Evolutionary conservation across 2,888 invertebrate species (phyloP).

Genomic region (Caenorhabditis doughertyi): DNA sequence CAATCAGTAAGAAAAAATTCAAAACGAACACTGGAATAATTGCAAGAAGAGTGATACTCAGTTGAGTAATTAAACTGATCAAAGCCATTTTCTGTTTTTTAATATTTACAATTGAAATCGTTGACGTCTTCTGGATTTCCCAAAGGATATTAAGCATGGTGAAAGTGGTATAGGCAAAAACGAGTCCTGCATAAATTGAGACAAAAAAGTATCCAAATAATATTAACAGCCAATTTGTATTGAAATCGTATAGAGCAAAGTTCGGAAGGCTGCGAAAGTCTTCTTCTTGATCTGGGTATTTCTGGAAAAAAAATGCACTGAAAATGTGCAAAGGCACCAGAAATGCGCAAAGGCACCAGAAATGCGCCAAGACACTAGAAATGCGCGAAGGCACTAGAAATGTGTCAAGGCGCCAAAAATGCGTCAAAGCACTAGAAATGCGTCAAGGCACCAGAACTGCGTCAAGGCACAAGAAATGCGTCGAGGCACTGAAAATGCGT

Average conservation of each 20-base stretch:
- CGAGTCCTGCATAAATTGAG: background rate
- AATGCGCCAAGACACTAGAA: background rate
- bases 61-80: conserved; percentile 3
- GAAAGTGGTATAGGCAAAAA: background rate
- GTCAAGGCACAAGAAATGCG: background rate
- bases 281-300: background rate
- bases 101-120: background rate
- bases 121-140: background rate
- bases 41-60: background rate
- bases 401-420: conserved; percentile 9
- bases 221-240: background rate
- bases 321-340: background rate
- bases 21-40: background rate
- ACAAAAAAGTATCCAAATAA: background rate
- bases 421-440: conserved; percentile 32
- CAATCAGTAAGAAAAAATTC: background rate
- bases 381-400: background rate
- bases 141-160: background rate
- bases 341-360: no score
- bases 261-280: background rate
- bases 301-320: background rate
- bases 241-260: conserved; percentile 9
- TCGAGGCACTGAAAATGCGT: no score
- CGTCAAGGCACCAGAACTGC: conserved; percentile 36
- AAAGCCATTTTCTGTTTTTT: conserved; percentile 4